Base-by-base conservation (phyloP, 1,140 invertebrate species). In the Drosophila ercepeae region DNA sequence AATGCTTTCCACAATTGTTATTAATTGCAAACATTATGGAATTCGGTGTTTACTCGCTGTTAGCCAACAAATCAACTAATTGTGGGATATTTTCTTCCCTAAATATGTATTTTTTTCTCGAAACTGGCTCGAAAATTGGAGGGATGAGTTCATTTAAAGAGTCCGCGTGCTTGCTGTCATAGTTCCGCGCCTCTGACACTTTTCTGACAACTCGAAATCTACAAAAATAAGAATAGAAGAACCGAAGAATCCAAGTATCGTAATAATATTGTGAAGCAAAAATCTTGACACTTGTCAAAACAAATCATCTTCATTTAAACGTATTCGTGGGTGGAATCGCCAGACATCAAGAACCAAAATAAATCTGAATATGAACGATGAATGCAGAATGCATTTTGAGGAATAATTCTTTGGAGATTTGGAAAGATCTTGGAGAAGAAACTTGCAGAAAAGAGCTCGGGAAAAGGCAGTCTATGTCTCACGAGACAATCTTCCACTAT, bases 21-120 rank as follows among this genome's bases (percentile, higher is more conserved):
- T 84, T 84, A 84, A 84, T 84, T 84, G 64, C 45, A 59, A 86
- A 84, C 81, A 86, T 81, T 76, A 88, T 88, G 82, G 51, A 59
- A 69, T 54, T 48, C 21, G 63, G 23, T 88, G 82, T 84, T 86
- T 81, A 86, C 81, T 70, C 69, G 63, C n/a, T n/a, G 52, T 61
- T 50, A 32, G 16, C 11, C 41, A 52, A 74, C 50, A 59, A 78
- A 63, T 57, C 78, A 71, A 63, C 65, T 52, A 50, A 78, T 54
- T 52, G 29, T 32, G 1, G 6, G 6, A 25, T 52, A 63, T 39
- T 39, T 6, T 34, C 14, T 41, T 14, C 32, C 14, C 11, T 11
- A 32, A 11, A 32, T 11, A n/a, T 19, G 21, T 32, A 25, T 25
- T 23, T 23, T 9, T n/a, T 16, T 7, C n/a, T 16, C 16, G 21